phyloP scores from a whole-genome alignment of 2,888 invertebrate species.

The Adelognathus sp. region DNA sequence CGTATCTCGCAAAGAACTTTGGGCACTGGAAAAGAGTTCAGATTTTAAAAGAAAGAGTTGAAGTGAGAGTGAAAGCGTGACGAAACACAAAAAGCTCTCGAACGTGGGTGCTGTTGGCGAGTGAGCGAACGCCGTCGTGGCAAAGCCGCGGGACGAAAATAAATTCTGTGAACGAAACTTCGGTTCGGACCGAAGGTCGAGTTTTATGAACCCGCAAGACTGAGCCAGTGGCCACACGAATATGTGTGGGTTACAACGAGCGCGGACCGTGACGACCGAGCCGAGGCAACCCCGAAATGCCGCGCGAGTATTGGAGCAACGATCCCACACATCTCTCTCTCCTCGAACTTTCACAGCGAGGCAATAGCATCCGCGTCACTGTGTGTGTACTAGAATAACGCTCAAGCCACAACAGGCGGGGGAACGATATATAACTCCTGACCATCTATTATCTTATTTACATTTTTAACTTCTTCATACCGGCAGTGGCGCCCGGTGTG shows the following conservation, averaged over 20 bases:
- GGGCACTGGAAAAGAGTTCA: not conserved
- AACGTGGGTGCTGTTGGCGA: conserved; percentile 13
- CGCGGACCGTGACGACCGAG: conserved; percentile 17
- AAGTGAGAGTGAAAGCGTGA: not conserved
- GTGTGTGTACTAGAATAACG: conserved; percentile 24
- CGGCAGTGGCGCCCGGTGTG: conserved; percentile 44
- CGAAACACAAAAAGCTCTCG: conserved; percentile 33
- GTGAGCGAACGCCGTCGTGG: conserved; percentile 11
- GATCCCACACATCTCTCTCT: not conserved
- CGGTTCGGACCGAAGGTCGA: conserved; percentile 44
- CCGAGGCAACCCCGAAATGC: conserved; percentile 17
- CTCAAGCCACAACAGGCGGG: conserved; percentile 17
- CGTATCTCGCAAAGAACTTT: not conserved
- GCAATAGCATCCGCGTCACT: not conserved
- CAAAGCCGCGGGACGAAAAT: conserved; percentile 42
- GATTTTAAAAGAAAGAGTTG: not conserved
- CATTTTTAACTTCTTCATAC: conserved; percentile 47
- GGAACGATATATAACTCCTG: conserved; percentile 34
- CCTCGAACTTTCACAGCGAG: not conserved
- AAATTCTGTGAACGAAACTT: conserved; percentile 43
- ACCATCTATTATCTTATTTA: conserved; percentile 49
- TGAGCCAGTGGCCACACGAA: not conserved
- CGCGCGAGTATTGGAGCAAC: conserved; percentile 9
- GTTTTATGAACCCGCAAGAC: conserved; percentile 50
- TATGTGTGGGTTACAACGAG: not conserved